Evolutionary conservation across 2,113 vertebrate genomes (phyloP).

Genomic region (Chloroceryle aenea): DNA sequence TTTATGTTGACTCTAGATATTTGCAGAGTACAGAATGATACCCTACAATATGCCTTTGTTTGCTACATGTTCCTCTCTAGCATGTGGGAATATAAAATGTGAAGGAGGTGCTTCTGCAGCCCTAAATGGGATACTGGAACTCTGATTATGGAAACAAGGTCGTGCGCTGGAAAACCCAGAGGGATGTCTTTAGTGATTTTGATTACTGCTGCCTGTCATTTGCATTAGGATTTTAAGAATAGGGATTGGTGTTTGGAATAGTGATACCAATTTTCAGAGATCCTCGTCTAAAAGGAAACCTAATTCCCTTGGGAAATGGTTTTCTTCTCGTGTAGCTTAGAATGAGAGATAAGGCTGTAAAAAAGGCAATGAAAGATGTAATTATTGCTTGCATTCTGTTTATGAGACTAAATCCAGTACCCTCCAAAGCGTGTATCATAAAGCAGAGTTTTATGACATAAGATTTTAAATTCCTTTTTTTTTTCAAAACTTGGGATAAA

Average conservation of each 20-base stretch:
- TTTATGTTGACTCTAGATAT: neutral
- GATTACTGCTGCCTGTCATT: constrained; percentile 44
- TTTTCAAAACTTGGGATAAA: neutral
- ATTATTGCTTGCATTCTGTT: constrained; percentile 14
- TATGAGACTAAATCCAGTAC: neutral
- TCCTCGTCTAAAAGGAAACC: constrained; percentile 3
- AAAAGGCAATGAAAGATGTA: neutral
- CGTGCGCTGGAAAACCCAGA: neutral
- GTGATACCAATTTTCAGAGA: constrained; percentile 46
- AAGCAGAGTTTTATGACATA: neutral
- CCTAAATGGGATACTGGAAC: neutral
- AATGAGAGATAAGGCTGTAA: constrained; percentile 28
- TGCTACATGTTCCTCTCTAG: neutral
- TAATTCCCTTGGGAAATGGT: constrained; percentile 10
- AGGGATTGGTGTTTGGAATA: neutral
- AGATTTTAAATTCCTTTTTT: neutral
- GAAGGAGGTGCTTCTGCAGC: neutral
- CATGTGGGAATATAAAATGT: neutral
- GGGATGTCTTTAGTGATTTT: constrained; percentile 40
- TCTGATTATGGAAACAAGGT: constrained; percentile 49
- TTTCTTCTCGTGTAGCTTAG: constrained; percentile 28
- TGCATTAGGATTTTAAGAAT: constrained; percentile 18
- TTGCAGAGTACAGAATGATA: neutral
- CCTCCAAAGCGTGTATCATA: neutral
- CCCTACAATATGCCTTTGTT: neutral